A percentile compares a stretch with the other conserved stretches of the same genome.
phyloP scores from a whole-genome alignment of 2,888 invertebrate genomes.

The Hesperia comma region DNA sequence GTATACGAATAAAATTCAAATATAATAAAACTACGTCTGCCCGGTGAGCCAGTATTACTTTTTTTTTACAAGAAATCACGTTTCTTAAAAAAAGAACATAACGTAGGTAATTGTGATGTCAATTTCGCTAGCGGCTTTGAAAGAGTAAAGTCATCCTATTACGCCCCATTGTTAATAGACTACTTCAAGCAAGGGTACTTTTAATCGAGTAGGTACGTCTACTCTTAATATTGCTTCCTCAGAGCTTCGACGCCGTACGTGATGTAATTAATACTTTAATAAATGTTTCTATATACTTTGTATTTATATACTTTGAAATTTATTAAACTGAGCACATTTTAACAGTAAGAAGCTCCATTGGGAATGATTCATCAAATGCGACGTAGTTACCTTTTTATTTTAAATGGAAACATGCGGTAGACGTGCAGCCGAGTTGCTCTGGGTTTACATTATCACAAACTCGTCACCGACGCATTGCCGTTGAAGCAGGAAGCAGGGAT shows the following conservation, averaged over 20 bases:
- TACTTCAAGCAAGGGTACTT: slow-evolving; percentile 20
- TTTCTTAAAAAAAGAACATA: neutral
- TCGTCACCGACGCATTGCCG: too few species aligned
- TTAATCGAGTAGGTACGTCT: slow-evolving; percentile 20
- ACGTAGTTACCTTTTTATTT: too few species aligned
- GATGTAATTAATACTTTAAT: slow-evolving; percentile 24
- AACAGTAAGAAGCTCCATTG: neutral
- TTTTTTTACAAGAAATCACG: neutral
- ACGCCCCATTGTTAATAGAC: slow-evolving; percentile 26
- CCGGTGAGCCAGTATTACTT: too few species aligned
- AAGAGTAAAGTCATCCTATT: slow-evolving; percentile 30
- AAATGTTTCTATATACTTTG: neutral
- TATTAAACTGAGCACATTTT: neutral
- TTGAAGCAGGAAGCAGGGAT: too few species aligned
- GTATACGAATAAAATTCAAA: too few species aligned
- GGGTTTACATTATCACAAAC: too few species aligned
- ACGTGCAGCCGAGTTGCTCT: too few species aligned
- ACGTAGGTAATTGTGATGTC: slow-evolving; percentile 8
- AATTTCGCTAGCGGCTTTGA: slow-evolving; percentile 19
- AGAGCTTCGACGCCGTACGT: slow-evolving; percentile 15
- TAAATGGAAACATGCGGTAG: too few species aligned
- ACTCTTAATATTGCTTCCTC: slow-evolving; percentile 25
- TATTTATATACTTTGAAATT: neutral
- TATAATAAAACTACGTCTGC: too few species aligned
- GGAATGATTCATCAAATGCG: neutral